Percentiles rank a stretch among this genome's conserved stretches.
Evolutionary conservation across 2,797 vertebrate species (phyloP).

Genomic region (Xyrichtys novacula): DNA sequence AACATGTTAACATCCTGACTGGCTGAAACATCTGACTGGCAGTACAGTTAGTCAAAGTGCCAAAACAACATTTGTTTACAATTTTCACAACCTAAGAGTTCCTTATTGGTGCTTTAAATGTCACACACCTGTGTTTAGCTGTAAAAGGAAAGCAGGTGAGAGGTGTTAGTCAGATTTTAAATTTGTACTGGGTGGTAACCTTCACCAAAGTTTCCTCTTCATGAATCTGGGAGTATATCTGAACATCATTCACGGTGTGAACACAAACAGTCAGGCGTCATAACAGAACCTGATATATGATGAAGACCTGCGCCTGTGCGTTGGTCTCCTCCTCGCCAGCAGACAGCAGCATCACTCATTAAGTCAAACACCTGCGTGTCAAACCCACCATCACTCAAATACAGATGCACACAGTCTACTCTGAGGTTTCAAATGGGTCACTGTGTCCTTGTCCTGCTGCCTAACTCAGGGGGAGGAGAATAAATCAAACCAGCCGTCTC

Average conservation of each 20-base stretch:
- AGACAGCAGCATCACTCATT: slow-evolving; percentile 55
- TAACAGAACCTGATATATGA: slow-evolving; percentile 58
- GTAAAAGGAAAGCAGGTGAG: too few species aligned
- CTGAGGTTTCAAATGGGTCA: slow-evolving; percentile 61
- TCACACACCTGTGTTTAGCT: too few species aligned
- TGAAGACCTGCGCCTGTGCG: slow-evolving; percentile 9
- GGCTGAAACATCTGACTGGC: too few species aligned
- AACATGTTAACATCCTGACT: too few species aligned
- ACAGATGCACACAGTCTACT: slow-evolving; percentile 4
- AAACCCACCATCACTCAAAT: slow-evolving; percentile 45
- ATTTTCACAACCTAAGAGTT: too few species aligned
- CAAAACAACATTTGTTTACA: too few species aligned
- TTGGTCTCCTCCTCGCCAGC: slow-evolving; percentile 43
- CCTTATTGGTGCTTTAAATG: too few species aligned
- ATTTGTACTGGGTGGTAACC: slow-evolving; percentile 25
- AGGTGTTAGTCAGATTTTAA: slow-evolving; percentile 24
- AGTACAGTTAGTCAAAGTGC: too few species aligned
- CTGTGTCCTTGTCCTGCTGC: slow-evolving; percentile 70
- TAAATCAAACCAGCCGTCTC: slow-evolving; percentile 68
- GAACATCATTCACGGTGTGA: slow-evolving; percentile 47
- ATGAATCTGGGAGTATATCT: slow-evolving; percentile 49
- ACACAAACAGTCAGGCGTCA: slow-evolving; percentile 64
- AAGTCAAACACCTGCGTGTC: slow-evolving; percentile 15
- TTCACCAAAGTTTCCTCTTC: slow-evolving; percentile 22
- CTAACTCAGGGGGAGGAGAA: slow-evolving; percentile 56